Conservation (phyloP, 1,140 invertebrate species). For the Eumeta japonica region DNA sequence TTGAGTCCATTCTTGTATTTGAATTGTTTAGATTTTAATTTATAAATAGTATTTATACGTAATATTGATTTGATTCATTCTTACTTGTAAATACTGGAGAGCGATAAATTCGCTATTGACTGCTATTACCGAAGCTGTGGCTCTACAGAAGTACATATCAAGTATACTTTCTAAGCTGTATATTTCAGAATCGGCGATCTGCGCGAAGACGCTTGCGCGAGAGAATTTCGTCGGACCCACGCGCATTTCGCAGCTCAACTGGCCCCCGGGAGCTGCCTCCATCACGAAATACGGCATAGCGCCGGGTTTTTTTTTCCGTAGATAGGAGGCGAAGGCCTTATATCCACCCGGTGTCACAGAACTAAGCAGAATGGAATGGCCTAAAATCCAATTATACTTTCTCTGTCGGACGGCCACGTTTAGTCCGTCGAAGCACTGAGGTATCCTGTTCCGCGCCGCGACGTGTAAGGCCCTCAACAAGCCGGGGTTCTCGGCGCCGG, state of each 20-base stretch:
- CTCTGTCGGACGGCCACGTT: constrained; percentile 32
- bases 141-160: constrained; percentile 37
- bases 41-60: too few relatives aligned
- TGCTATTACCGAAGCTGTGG: constrained; percentile 39
- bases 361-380: constrained; percentile 41
- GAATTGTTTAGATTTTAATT: too few relatives aligned
- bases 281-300: constrained; percentile 42
- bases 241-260: constrained; percentile 44
- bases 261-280: constrained; percentile 46
- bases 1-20: too few relatives aligned
- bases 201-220: constrained; percentile 36
- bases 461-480: constrained; percentile 42
- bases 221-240: constrained; percentile 33
- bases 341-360: constrained; percentile 47
- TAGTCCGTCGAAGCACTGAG: constrained; percentile 43
- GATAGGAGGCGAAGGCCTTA: constrained; percentile 39
- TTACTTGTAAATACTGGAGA: constrained; percentile 42
- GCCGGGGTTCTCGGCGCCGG: constrained; percentile 31
- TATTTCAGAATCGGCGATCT: constrained; percentile 39
- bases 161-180: constrained; percentile 46
- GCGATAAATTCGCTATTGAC: constrained; percentile 47
- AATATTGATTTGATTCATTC: too few relatives aligned
- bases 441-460: constrained; percentile 35
- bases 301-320: constrained; percentile 27
- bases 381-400: constrained; percentile 38